These are phyloP conservation scores for Palythoa grandis DNA, from an alignment of 92 coral and sea anemone species.

Conservation along the genomic window DNA sequence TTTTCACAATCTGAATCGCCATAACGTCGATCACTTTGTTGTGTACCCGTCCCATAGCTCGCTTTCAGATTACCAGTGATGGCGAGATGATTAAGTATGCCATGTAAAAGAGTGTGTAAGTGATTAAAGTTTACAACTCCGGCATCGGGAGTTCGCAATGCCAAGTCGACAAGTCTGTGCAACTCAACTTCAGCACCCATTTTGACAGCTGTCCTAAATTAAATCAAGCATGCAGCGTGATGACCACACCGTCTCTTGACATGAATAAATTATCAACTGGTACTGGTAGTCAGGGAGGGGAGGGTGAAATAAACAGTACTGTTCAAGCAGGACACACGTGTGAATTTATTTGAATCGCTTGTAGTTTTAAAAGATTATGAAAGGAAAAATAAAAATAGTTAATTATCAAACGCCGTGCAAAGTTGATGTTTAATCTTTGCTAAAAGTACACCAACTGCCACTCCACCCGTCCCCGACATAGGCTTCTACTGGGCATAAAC, in stretches of 20 bases:
- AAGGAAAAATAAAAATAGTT: too few relatives aligned
- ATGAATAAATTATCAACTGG: not conserved
- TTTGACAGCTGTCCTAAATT: constrained; percentile 17
- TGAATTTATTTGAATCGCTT: too few relatives aligned
- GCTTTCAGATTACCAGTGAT: constrained; percentile 28
- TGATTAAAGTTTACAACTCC: constrained; percentile 95
- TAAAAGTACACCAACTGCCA: too few relatives aligned
- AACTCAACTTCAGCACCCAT: constrained; percentile 92
- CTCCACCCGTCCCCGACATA: too few relatives aligned
- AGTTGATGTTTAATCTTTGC: too few relatives aligned
- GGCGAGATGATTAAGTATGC: constrained; percentile 84
- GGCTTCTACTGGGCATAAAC: too few relatives aligned
- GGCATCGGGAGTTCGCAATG: constrained; percentile 77
- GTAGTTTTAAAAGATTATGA: too few relatives aligned
- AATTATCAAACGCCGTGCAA: too few relatives aligned
- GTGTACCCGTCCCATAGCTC: constrained; percentile 1
- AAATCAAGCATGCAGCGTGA: not conserved
- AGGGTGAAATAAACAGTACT: not conserved
- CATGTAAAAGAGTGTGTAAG: constrained; percentile 88
- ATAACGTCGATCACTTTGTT: not conserved
- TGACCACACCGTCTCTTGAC: not conserved
- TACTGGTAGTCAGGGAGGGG: not conserved
- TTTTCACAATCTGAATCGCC: not conserved
- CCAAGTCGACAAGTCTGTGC: constrained; percentile 79
- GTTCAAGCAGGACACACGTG: too few relatives aligned